These are phyloP conservation scores for Pollenia angustigena DNA, from an alignment of 2,888 invertebrate species.

Conservation along the genomic window DNA sequence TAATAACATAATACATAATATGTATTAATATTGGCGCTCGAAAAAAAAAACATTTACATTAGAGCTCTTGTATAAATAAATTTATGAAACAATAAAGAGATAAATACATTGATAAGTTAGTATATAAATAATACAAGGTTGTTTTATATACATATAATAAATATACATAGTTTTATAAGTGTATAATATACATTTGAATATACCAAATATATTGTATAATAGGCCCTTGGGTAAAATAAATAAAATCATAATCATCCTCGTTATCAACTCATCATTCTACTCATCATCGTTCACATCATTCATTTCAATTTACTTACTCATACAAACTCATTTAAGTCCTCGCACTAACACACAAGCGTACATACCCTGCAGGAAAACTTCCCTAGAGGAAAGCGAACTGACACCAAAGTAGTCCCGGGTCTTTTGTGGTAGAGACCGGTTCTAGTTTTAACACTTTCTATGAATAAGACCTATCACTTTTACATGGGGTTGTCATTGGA, in stretches of 20 bases:
- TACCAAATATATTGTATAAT: constrained; percentile 45
- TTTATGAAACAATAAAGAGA: too few species aligned
- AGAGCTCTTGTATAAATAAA: constrained; percentile 2
- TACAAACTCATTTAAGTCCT: background rate
- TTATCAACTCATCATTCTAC: constrained; percentile 55
- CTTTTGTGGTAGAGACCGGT: too few species aligned
- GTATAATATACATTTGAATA: background rate
- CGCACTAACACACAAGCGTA: background rate
- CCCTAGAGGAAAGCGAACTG: too few species aligned
- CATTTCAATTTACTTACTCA: constrained; percentile 52
- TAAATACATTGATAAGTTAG: background rate
- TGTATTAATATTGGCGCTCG: constrained; percentile 31
- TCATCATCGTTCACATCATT: constrained; percentile 51
- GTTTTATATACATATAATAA: background rate
- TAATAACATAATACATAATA: constrained; percentile 14
- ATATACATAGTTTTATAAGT: background rate
- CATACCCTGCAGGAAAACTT: too few species aligned
- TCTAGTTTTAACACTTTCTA: too few species aligned
- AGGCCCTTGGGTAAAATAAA: constrained; percentile 70
- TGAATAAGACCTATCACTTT: too few species aligned
- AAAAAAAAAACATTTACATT: constrained; percentile 12
- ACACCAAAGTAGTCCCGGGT: too few species aligned
- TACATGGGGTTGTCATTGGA: too few species aligned
- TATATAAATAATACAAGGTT: constrained; percentile 36
- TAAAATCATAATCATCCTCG: constrained; percentile 59